Evolutionary conservation across 92 coral and sea anemone species (phyloP).

Genomic region (Zoanthus sansibaricus): DNA sequence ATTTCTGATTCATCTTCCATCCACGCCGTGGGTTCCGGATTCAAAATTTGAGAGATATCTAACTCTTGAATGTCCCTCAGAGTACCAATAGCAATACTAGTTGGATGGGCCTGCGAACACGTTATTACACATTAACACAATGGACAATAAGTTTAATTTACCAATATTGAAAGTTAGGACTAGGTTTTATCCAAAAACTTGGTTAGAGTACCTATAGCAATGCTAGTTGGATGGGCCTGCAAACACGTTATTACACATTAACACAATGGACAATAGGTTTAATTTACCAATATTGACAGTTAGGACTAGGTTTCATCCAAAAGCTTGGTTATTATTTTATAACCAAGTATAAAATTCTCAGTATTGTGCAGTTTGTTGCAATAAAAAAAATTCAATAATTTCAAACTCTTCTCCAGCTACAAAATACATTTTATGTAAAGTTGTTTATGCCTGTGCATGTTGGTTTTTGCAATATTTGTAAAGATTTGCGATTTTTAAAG

Average conservation of each 20-base stretch:
- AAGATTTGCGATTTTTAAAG: too few species aligned
- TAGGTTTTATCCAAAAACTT: too few species aligned
- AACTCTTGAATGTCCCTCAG: slow-evolving; percentile 93
- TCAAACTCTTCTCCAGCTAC: too few species aligned
- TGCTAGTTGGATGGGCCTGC: slow-evolving; percentile 88
- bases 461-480: too few species aligned
- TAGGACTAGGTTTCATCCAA: too few species aligned
- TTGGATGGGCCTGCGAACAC: slow-evolving; percentile 79
- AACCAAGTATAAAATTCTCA: too few species aligned
- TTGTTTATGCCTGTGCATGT: too few species aligned
- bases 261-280: background rate
- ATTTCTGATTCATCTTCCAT: slow-evolving; percentile 81
- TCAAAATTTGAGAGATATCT: slow-evolving; percentile 85
- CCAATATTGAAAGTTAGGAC: too few species aligned
- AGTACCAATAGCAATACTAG: slow-evolving; percentile 88
- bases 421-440: too few species aligned
- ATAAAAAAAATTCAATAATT: too few species aligned
- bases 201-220: slow-evolving; percentile 90
- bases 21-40: slow-evolving; percentile 83
- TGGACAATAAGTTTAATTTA: background rate
- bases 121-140: background rate
- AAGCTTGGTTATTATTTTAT: too few species aligned
- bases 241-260: background rate
- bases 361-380: too few species aligned
- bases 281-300: background rate